phyloP scores from a whole-genome alignment of 1,140 invertebrate species.

The Bradysia coprophila region DNA sequence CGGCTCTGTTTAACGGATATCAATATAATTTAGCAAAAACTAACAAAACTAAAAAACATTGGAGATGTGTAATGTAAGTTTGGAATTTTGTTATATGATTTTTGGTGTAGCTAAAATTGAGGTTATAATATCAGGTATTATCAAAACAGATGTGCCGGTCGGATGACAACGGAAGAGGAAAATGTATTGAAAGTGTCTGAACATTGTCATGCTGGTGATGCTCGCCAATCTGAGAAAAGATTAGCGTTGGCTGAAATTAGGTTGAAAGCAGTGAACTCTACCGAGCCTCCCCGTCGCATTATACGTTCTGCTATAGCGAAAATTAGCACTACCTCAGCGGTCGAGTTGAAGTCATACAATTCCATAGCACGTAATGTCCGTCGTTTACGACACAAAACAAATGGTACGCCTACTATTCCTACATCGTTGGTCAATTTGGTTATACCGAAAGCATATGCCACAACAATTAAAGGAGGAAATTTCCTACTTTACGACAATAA shows the following conservation, averaged over 20 bases:
- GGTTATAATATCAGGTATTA: too few species aligned
- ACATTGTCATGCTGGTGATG: neutral
- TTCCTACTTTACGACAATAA: neutral
- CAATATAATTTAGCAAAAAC: too few species aligned
- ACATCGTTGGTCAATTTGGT: neutral
- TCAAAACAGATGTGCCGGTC: too few species aligned
- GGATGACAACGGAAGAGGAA: too few species aligned
- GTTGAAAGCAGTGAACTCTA: neutral
- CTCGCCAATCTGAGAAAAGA: neutral
- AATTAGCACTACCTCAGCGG: neutral
- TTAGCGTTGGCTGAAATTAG: neutral
- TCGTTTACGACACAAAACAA: neutral
- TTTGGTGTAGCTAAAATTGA: too few species aligned
- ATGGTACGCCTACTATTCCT: neutral
- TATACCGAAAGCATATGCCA: neutral
- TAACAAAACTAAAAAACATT: too few species aligned
- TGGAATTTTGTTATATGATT: too few species aligned
- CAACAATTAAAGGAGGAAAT: neutral
- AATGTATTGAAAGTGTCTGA: too few species aligned
- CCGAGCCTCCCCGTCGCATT: neutral
- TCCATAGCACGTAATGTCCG: neutral
- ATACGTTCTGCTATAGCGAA: neutral
- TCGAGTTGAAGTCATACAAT: neutral
- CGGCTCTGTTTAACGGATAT: too few species aligned
- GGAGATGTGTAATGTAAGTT: too few species aligned